These are phyloP conservation scores for Catharus bicknelli DNA, from an alignment of 2,113 vertebrate species.

Conservation along the genomic window DNA sequence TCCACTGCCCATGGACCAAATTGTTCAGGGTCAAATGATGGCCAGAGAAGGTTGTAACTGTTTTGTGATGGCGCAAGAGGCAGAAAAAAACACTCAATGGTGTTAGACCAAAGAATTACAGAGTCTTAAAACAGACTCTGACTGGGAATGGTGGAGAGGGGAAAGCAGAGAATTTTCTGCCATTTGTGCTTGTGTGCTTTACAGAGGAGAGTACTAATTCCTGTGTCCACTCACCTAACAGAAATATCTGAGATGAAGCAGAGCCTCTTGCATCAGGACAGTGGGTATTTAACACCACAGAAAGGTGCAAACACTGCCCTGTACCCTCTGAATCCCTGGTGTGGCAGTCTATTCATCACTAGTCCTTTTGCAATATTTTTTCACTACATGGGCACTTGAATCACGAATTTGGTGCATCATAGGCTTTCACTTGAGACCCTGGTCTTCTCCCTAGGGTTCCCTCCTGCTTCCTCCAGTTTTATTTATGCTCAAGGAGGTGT, in stretches of 20 bases:
- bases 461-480: not conserved
- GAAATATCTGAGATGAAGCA: not conserved
- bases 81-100: constrained; percentile 69
- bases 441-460: not conserved
- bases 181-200: not conserved
- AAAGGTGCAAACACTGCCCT: not conserved
- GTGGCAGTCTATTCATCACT: not conserved
- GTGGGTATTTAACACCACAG: not conserved
- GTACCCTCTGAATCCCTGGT: not conserved
- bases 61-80: constrained; percentile 68
- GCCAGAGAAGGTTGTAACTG: constrained; percentile 65
- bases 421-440: not conserved
- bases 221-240: not conserved
- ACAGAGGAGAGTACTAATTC: constrained; percentile 4
- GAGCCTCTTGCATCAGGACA: not conserved
- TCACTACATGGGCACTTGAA: not conserved
- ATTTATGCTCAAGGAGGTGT: not conserved
- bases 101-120: constrained; percentile 65
- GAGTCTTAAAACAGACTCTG: constrained; percentile 64
- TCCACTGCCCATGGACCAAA: constrained; percentile 69
- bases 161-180: constrained; percentile 51
- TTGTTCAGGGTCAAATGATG: constrained; percentile 56
- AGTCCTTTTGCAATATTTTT: not conserved
- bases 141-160: too few species aligned
- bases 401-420: not conserved